Conservation (phyloP, 2,888 invertebrate genomes). For the Latrodectus elegans region DNA sequence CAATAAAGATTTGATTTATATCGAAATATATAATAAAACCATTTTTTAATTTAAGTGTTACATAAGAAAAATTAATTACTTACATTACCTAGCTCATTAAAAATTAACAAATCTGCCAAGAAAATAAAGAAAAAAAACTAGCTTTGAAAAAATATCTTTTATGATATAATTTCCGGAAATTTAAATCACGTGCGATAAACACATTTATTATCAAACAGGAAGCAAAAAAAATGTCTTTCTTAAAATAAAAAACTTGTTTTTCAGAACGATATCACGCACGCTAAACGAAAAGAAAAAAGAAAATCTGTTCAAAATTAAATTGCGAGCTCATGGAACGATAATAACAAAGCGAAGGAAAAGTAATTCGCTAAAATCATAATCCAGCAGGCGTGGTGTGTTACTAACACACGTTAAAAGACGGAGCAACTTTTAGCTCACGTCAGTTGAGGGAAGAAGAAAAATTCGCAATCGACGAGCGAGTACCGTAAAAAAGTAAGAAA, state of each 20-base stretch:
- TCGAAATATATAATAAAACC: too few relatives aligned
- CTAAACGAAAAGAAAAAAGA: background rate
- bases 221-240: background rate
- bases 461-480: background rate
- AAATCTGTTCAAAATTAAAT: slow-evolving; percentile 30
- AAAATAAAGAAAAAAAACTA: background rate
- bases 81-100: too few relatives aligned
- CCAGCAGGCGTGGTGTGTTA: slow-evolving; percentile 58
- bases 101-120: too few relatives aligned
- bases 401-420: slow-evolving; percentile 32
- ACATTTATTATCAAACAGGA: background rate
- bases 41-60: too few relatives aligned
- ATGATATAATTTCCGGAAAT: slow-evolving; percentile 5
- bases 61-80: too few relatives aligned
- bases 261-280: background rate
- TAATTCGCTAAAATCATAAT: slow-evolving; percentile 53
- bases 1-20: too few relatives aligned
- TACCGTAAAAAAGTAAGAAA: background rate
- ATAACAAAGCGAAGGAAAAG: slow-evolving; percentile 18
- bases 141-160: background rate
- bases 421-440: slow-evolving; percentile 14
- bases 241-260: background rate
- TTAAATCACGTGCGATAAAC: background rate
- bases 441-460: slow-evolving; percentile 36
- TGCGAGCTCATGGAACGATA: slow-evolving; percentile 15